Conservation (phyloP, 1,140 invertebrate species). For the Pseudomyrmex gracilis region DNA sequence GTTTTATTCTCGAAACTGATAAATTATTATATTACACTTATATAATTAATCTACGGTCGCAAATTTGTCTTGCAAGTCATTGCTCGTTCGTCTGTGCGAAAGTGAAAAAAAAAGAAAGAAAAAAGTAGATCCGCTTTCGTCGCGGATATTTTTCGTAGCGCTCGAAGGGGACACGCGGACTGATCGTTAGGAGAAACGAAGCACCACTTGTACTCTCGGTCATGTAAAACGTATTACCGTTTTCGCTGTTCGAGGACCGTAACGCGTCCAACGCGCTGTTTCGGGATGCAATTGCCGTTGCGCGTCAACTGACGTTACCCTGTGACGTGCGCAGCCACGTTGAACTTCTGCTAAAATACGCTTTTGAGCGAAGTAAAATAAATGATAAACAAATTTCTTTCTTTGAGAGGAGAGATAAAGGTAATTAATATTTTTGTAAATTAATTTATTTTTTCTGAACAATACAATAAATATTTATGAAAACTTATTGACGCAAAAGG, state of each 20-base stretch:
- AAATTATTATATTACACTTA: no score
- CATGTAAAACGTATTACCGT: slow-evolving; percentile 68
- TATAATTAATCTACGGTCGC: not conserved
- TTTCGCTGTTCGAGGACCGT: slow-evolving; percentile 54
- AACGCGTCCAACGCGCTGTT: slow-evolving; percentile 39
- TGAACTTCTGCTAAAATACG: slow-evolving; percentile 51
- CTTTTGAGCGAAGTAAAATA: not conserved
- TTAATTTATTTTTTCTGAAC: no score
- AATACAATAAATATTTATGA: no score
- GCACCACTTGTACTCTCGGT: slow-evolving; percentile 21
- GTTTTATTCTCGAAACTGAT: slow-evolving; percentile 12
- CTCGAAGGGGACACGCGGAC: not conserved
- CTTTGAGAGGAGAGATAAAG: not conserved
- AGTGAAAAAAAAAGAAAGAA: slow-evolving; percentile 28
- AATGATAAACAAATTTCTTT: not conserved
- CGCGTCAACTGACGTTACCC: slow-evolving; percentile 57
- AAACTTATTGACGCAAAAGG: not conserved
- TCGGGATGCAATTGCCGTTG: slow-evolving; percentile 57
- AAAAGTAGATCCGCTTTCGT: not conserved
- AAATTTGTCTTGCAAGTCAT: slow-evolving; percentile 11
- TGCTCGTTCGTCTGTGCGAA: not conserved
- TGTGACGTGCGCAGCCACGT: slow-evolving; percentile 48
- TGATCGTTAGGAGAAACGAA: slow-evolving; percentile 14
- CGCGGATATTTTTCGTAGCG: slow-evolving; percentile 32
- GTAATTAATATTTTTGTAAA: not conserved